Percentiles rank a stretch among this genome's conserved stretches.
These are phyloP conservation scores for Priocnemis perturbator DNA, from an alignment of 2,888 invertebrate genomes.

Conservation along the genomic window DNA sequence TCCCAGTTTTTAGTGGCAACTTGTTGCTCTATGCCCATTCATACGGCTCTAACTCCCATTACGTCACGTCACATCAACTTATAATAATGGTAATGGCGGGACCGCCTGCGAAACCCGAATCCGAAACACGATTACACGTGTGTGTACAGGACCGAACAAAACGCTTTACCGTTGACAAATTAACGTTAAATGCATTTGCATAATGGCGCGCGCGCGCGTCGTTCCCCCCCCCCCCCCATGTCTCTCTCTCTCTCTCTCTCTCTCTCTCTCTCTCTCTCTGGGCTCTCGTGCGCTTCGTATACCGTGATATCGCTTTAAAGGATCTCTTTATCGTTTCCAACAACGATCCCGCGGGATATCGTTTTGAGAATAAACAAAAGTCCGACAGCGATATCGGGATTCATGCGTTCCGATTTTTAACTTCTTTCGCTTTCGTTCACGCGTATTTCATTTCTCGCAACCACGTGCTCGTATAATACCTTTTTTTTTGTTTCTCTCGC, in stretches of 20 bases:
- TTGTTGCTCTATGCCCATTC: conserved; percentile 76
- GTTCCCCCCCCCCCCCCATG: conserved; percentile 6
- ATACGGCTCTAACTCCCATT: conserved; percentile 75
- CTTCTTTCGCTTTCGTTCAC: no score
- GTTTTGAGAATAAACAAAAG: no score
- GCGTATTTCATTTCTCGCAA: no score
- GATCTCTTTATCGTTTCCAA: no score
- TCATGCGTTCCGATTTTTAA: no score
- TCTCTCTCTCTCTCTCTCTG: no score
- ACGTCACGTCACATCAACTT: conserved; percentile 76
- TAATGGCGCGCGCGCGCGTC: conserved; percentile 3
- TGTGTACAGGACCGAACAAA: conserved; percentile 34
- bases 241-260: no score
- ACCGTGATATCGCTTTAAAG: conserved; percentile 6
- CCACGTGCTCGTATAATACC: no score
- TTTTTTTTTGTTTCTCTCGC: no score
- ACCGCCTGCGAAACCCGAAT: conserved; percentile 57
- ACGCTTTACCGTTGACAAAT: conserved; percentile 43
- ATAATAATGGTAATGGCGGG: conserved; percentile 74
- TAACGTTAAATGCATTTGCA: conserved; percentile 38
- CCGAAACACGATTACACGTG: conserved; percentile 65
- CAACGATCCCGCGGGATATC: no score
- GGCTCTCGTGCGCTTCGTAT: conserved; percentile 1
- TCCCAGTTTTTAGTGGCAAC: conserved; percentile 76
- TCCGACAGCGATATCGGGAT: no score